These are phyloP conservation scores for Drosophila murphyi DNA, from an alignment of 1,140 invertebrate species.

Conservation along the genomic window DNA sequence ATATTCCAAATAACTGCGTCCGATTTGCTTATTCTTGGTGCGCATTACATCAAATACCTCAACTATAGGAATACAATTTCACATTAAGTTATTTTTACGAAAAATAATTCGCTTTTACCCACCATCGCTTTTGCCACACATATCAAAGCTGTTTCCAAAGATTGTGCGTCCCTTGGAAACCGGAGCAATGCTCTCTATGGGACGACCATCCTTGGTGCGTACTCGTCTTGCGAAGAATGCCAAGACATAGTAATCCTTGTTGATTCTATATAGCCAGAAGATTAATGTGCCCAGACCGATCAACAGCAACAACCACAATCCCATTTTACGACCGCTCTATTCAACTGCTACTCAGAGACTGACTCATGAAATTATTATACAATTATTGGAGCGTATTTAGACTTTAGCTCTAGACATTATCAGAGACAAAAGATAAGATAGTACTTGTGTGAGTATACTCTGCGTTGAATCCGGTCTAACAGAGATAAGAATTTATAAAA, in stretches of 20 bases:
- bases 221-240: slow-evolving; percentile 40
- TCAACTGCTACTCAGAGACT: neutral
- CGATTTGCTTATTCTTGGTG: neutral
- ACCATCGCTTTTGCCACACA: slow-evolving; percentile 33
- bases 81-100: neutral
- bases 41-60: slow-evolving; percentile 27
- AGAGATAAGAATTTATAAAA: neutral
- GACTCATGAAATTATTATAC: neutral
- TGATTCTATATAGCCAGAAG: slow-evolving; percentile 39
- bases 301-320: slow-evolving; percentile 23
- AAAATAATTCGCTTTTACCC: neutral
- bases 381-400: neutral
- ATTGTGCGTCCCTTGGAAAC: slow-evolving; percentile 20
- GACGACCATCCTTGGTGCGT: slow-evolving; percentile 35
- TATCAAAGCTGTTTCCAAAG: slow-evolving; percentile 48
- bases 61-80: slow-evolving; percentile 14
- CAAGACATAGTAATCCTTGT: slow-evolving; percentile 47
- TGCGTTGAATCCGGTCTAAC: neutral
- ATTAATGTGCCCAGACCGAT: slow-evolving; percentile 34
- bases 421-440: neutral
- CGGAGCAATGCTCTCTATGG: slow-evolving; percentile 31
- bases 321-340: slow-evolving; percentile 5
- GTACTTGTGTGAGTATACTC: no score
- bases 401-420: neutral
- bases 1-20: slow-evolving; percentile 60